Evolutionary conservation across 1,140 invertebrate species (phyloP).

Genomic region (Tetragnatha versicolor): DNA sequence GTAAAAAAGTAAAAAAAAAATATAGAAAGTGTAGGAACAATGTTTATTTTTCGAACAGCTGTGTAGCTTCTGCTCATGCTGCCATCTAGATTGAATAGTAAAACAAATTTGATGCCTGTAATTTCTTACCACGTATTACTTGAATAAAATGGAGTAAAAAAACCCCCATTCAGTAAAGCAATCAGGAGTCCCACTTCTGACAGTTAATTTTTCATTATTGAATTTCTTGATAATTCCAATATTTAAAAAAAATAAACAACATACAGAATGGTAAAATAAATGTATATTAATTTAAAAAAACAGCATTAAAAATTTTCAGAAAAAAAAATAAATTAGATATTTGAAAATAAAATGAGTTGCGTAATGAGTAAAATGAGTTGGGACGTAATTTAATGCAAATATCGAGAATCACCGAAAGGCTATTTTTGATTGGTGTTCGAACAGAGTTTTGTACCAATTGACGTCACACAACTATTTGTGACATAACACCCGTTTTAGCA

Average conservation of each 20-base stretch:
- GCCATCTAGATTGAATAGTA: background rate
- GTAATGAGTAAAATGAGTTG: background rate
- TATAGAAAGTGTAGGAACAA: background rate
- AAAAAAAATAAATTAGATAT: background rate
- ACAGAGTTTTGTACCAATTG: no score
- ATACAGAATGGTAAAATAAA: background rate
- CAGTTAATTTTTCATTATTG: background rate
- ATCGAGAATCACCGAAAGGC: no score
- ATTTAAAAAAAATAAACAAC: background rate
- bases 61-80: background rate
- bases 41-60: background rate
- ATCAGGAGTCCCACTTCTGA: constrained; percentile 60
- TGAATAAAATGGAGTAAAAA: background rate
- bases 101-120: background rate
- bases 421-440: background rate
- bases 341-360: background rate
- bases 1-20: background rate
- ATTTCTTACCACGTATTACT: background rate
- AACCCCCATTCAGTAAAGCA: background rate
- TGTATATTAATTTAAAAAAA: background rate
- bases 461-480: no score
- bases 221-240: background rate
- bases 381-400: background rate
- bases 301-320: background rate
- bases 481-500: no score